Evolutionary conservation across 2,113 vertebrate genomes (phyloP).

Genomic region (Odobenus rosmarus): DNA sequence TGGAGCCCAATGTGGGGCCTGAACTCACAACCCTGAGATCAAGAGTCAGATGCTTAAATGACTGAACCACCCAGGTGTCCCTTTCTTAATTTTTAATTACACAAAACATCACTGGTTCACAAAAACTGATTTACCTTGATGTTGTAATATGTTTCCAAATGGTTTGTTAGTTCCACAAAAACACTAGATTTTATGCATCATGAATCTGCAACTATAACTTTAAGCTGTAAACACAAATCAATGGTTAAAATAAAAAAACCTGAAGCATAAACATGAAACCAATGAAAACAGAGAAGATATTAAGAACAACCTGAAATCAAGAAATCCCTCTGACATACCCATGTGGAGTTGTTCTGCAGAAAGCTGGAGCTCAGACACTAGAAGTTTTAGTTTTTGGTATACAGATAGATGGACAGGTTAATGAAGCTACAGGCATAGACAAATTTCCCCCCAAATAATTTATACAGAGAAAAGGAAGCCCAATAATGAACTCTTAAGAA

Average conservation of each 20-base stretch:
- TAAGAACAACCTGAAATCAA: slow-evolving; percentile 8
- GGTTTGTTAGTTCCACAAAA: background rate
- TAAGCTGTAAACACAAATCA: background rate
- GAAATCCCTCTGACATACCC: background rate
- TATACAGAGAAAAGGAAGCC: background rate
- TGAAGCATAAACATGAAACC: background rate
- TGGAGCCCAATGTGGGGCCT: background rate
- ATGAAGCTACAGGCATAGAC: background rate
- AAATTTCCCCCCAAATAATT: background rate
- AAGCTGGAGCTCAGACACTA: background rate
- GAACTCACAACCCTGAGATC: background rate
- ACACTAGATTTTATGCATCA: background rate
- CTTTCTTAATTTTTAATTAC: background rate
- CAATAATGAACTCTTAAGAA: background rate
- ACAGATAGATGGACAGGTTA: background rate
- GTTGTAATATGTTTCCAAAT: background rate
- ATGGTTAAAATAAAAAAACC: background rate
- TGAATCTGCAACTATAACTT: background rate
- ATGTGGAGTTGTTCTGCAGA: background rate
- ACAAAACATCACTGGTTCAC: background rate
- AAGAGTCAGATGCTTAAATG: background rate
- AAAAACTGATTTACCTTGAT: slow-evolving; percentile 12
- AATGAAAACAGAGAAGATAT: background rate
- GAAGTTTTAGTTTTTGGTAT: background rate
- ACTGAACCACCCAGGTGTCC: background rate